Conservation (phyloP, 2,888 invertebrate genomes). For the Habroteleia sp. region DNA sequence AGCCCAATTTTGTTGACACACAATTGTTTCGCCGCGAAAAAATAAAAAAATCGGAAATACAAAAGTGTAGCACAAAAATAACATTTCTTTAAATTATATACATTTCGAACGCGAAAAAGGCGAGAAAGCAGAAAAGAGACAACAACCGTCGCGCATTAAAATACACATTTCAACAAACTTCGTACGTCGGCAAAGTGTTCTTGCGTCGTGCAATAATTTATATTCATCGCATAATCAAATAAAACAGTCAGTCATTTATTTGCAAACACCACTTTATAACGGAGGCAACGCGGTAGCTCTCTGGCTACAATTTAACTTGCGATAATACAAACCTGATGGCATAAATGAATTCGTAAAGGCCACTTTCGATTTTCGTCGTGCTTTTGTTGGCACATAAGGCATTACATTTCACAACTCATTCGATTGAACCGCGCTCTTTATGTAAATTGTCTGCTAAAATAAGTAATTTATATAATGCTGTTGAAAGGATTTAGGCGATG, state of each 20-base stretch:
- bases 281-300: conserved; percentile 8
- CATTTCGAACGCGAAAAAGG: neutral
- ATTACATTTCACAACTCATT: conserved; percentile 54
- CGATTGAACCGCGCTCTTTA: conserved; percentile 39
- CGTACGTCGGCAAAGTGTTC: conserved; percentile 23
- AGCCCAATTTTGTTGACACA: conserved; percentile 21
- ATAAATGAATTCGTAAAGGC: conserved; percentile 55
- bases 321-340: conserved; percentile 33
- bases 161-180: conserved; percentile 8
- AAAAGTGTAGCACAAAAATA: conserved; percentile 4
- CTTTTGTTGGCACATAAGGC: conserved; percentile 50
- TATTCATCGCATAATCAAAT: conserved; percentile 36
- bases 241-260: conserved; percentile 33
- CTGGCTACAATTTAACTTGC: conserved; percentile 14
- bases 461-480: conserved; percentile 54
- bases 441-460: conserved; percentile 49
- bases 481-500: conserved; percentile 47
- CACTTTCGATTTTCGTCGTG: conserved; percentile 43
- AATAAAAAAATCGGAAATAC: conserved; percentile 8
- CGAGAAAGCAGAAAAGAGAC: neutral
- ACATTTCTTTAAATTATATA: conserved; percentile 4
- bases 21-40: conserved; percentile 17
- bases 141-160: neutral
- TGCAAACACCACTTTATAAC: conserved; percentile 15
- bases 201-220: conserved; percentile 3